phyloP scores from a whole-genome alignment of 1,140 invertebrate species.

The Cydia fagiglandana region DNA sequence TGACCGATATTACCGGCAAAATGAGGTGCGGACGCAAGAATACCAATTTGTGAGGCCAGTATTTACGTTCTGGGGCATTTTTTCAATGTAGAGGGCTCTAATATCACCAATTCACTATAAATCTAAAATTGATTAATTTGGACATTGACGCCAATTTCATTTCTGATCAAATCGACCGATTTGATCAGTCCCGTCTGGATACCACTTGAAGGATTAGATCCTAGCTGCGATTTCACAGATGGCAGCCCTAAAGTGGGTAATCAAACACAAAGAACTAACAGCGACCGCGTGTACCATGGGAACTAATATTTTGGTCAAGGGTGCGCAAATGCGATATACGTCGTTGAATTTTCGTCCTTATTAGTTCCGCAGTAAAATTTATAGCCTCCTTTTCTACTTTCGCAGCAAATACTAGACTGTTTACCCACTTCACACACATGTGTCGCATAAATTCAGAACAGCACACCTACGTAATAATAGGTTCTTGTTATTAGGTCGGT shows the following conservation, averaged over 20 bases:
- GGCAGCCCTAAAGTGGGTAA: background rate
- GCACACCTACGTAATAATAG: background rate
- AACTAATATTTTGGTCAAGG: constrained; percentile 27
- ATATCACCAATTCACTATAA: no score
- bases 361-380: background rate
- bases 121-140: no score
- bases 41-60: no score
- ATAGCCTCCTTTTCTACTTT: background rate
- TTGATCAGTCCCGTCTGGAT: no score
- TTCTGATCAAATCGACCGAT: no score
- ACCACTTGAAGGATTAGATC: background rate
- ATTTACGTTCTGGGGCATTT: no score
- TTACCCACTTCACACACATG: constrained; percentile 22
- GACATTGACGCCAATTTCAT: no score
- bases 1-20: no score
- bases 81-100: no score
- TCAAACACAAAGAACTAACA: constrained; percentile 3
- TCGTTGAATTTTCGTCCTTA: background rate
- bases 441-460: constrained; percentile 9
- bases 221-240: background rate
- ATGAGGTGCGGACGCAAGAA: no score
- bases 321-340: background rate
- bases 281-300: constrained; percentile 9
- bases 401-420: constrained; percentile 14
- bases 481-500: background rate